These are phyloP conservation scores for Cynaeus angustus DNA, from an alignment of 2,888 invertebrate genomes.

Conservation along the genomic window DNA sequence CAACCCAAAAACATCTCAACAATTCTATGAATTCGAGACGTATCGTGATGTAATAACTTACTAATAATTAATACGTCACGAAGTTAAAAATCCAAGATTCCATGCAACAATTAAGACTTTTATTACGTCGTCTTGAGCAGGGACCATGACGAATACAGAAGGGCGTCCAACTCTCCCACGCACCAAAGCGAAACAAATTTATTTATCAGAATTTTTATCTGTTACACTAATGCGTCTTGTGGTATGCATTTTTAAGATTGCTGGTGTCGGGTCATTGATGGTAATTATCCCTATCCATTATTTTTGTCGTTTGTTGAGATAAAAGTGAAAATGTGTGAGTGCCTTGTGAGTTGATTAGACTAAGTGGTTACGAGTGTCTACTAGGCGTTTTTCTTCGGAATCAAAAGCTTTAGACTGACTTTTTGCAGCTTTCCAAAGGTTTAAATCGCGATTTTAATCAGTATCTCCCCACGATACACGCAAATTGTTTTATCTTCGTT, in stretches of 20 bases:
- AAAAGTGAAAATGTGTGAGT: constrained; percentile 33
- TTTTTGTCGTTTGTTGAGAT: constrained; percentile 22
- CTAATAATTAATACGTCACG: constrained; percentile 22
- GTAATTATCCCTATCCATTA: constrained; percentile 33
- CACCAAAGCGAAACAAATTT: constrained; percentile 55
- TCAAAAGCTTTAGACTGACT: not conserved
- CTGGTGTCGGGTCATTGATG: constrained; percentile 10
- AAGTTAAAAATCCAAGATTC: constrained; percentile 11
- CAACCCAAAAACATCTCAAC: constrained; percentile 15
- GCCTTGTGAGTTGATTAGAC: constrained; percentile 19
- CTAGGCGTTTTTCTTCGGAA: constrained; percentile 11
- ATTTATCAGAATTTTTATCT: constrained; percentile 43
- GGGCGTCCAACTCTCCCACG: constrained; percentile 53
- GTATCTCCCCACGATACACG: not conserved
- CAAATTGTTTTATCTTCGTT: constrained; percentile 12
- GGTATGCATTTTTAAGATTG: constrained; percentile 31
- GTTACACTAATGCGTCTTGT: constrained; percentile 49
- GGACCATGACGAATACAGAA: constrained; percentile 22
- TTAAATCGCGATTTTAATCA: constrained; percentile 13
- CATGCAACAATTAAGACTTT: constrained; percentile 17
- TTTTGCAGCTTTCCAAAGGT: constrained; percentile 23
- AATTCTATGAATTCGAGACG: constrained; percentile 12
- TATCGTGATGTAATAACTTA: constrained; percentile 14
- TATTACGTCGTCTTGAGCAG: constrained; percentile 3
- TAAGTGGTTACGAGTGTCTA: constrained; percentile 32